Percentiles rank a stretch among this genome's conserved stretches.
These are phyloP conservation scores for Halichondria panicea DNA, from an alignment of 37 sponge, comb jelly and placozoan species.

Conservation along the genomic window DNA sequence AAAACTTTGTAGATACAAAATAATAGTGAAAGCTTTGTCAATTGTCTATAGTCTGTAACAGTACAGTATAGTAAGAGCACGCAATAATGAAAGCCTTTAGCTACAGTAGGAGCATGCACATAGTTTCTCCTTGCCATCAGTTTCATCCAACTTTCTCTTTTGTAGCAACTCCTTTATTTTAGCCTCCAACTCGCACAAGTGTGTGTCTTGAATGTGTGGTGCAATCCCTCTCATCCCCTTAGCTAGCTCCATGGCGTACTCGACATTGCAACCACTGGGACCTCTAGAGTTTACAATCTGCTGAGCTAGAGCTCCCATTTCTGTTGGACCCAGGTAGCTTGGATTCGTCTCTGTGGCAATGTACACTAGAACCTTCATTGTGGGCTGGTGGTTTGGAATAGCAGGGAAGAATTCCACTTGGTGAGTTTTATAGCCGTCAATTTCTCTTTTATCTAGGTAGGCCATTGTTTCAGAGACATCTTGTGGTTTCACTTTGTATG, in stretches of 20 bases:
- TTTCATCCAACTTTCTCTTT: neutral
- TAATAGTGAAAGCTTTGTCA: neutral
- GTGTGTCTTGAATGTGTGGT: conserved; percentile 49
- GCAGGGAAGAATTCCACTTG: conserved; percentile 80
- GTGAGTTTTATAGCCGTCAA: conserved; percentile 71
- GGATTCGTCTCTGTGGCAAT: conserved; percentile 80
- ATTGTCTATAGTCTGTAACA: conserved; percentile 6
- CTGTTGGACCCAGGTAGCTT: conserved; percentile 79
- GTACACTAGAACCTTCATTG: conserved; percentile 60
- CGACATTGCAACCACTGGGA: conserved; percentile 83
- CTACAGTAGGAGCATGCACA: too few species aligned
- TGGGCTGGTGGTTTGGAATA: neutral
- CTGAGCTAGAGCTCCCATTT: conserved; percentile 59
- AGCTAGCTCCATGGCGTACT: conserved; percentile 86
- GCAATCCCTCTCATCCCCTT: conserved; percentile 58
- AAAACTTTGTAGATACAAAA: too few species aligned
- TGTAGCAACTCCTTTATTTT: conserved; percentile 50
- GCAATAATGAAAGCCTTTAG: neutral
- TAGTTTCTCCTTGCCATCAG: too few species aligned
- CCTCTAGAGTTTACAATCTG: conserved; percentile 73
- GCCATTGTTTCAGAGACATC: conserved; percentile 62
- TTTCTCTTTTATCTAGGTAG: conserved; percentile 81
- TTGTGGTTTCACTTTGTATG: conserved; percentile 58
- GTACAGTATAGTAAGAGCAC: neutral
- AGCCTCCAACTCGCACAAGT: conserved; percentile 62